Evolutionary conservation across 2,888 invertebrate species (phyloP).

Genomic region (Troilus luridus): DNA sequence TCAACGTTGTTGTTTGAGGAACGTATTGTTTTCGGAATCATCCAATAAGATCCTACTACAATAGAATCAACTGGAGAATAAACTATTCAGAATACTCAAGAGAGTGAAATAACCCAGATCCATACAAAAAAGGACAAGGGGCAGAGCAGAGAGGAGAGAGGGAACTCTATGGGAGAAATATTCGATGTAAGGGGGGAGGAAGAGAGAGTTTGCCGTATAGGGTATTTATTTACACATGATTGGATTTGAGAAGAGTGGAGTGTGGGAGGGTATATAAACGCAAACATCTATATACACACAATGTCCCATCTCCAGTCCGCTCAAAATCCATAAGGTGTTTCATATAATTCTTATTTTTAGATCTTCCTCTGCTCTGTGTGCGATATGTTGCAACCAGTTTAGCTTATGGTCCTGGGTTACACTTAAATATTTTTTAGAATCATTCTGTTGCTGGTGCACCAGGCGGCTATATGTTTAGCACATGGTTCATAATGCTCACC

Average conservation of each 20-base stretch:
- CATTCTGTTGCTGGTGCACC: too few relatives aligned
- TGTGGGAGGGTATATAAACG: conserved; percentile 5
- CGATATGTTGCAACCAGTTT: too few relatives aligned
- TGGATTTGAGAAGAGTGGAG: conserved; percentile 32
- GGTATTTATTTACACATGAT: conserved; percentile 48
- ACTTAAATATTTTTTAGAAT: too few relatives aligned
- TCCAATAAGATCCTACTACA: not conserved
- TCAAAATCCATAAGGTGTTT: not conserved
- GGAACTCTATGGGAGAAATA: not conserved
- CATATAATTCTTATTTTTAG: not conserved
- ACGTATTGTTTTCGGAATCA: too few relatives aligned
- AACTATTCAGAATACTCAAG: not conserved
- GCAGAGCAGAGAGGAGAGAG: not conserved
- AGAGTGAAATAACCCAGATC: not conserved
- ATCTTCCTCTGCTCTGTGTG: too few relatives aligned
- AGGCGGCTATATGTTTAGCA: too few relatives aligned
- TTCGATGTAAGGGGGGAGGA: not conserved
- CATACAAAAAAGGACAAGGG: not conserved
- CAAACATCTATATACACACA: conserved; percentile 32
- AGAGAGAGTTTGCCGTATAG: not conserved
- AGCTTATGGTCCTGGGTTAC: too few relatives aligned
- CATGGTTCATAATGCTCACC: too few relatives aligned
- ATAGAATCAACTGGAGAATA: not conserved
- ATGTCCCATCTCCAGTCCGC: not conserved
- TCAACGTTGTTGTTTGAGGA: too few relatives aligned